Percentiles rank a stretch among this genome's conserved stretches.
These are phyloP conservation scores for Hepsetus odoe DNA, from an alignment of 2,113 vertebrate genomes.

Conservation along the genomic window DNA sequence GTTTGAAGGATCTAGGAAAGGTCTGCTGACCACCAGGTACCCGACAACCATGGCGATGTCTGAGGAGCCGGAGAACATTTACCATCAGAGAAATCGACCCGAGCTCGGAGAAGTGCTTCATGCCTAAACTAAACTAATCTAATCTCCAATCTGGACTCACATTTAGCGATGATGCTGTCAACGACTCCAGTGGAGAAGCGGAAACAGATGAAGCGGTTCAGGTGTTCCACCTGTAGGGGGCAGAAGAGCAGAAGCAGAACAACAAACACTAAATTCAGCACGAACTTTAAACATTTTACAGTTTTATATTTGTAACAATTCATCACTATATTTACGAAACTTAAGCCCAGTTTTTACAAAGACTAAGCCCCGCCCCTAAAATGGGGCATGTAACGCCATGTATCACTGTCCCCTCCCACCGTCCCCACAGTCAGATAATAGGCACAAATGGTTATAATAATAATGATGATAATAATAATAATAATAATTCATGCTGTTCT, in stretches of 20 bases:
- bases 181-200: constrained; percentile 97
- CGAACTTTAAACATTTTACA: no score
- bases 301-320: no score
- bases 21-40: constrained; percentile 92
- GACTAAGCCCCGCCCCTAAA: no score
- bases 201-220: constrained; percentile 95
- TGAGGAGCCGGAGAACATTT: constrained; percentile 52
- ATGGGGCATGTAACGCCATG: no score
- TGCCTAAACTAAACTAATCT: no score
- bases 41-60: constrained; percentile 94
- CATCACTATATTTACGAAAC: no score
- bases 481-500: constrained; percentile 42
- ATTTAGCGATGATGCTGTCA: constrained; percentile 95
- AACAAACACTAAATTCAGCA: background rate
- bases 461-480: background rate
- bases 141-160: no score
- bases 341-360: no score
- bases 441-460: no score
- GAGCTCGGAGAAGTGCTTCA: no score
- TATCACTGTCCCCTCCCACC: no score
- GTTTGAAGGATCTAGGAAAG: constrained; percentile 83
- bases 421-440: background rate
- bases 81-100: background rate
- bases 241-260: background rate
- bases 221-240: constrained; percentile 85